Evolutionary conservation across 2,113 vertebrate species (phyloP), one percentile per base, ranked within the genome.

Genomic region (Alaudala cheleensis): DNA sequence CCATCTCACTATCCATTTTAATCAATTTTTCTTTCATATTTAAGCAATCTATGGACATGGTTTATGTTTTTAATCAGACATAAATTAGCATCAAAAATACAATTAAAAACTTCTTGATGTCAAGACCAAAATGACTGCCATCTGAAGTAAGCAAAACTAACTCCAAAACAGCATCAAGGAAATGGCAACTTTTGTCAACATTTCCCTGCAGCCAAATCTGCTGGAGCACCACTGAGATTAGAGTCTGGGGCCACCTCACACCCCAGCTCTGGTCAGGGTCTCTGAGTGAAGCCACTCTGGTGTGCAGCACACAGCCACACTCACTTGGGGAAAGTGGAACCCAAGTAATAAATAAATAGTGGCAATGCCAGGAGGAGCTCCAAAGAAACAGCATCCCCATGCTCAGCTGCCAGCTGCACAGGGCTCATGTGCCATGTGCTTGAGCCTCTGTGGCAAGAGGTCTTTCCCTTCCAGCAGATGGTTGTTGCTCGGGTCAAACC

Each of bases 381-480:
- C 51, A 70, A 54, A 83, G 56, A 74, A 74, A 7, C 44, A 40
- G 37, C 61, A 60, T 82, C 34, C 64, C 62, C 60, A 26, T 0
- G 4, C 24, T 74, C 60, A 56, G 81, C 92, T 90, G 86, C 42
- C 3, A 18, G 61, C 89, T 90, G 61, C 39, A 64, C 50, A 29
- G 85, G 71, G 88, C 87, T 95, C 84, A 12, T 8, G 24, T 11
- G 4, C 49, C 53, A 2, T 64, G 86, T 85, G 81, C 66, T 93
- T 10, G 2, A 92, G 94, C 70, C 61, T 80, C 13, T 1, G 67
- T 91, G 83, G 82, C 45, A 18, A 90, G 80, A 93, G 93, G 86
- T 92, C 90, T 94, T 95, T 96, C 77, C 92, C 94, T 94, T 82
- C 83, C 71, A 96, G 95, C 96, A 97, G 91, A 94, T 60, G 83